Conservation (phyloP, 2,113 vertebrate genomes). For the Petroica traversi region DNA sequence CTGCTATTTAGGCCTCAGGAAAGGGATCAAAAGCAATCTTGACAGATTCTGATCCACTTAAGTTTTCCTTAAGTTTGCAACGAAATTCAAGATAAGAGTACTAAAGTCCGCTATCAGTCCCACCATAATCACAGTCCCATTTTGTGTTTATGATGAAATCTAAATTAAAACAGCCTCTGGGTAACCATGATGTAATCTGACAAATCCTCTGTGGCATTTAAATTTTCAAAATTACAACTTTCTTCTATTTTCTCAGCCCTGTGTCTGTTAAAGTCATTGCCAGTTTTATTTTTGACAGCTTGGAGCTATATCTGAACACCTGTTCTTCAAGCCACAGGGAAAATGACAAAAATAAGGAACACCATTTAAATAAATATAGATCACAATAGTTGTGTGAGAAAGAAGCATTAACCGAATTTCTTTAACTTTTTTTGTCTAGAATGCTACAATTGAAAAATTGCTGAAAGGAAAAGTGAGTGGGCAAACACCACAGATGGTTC, state of each 20-base stretch:
- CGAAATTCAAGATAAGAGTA: background rate
- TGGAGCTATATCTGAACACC: background rate
- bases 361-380: conserved; percentile 20
- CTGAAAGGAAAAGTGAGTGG: background rate
- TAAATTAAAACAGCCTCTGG: background rate
- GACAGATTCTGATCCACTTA: background rate
- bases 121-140: background rate
- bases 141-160: background rate
- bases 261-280: background rate
- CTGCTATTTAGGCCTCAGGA: background rate
- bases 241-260: background rate
- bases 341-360: background rate
- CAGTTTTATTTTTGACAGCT: conserved; percentile 31
- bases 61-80: background rate
- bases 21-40: background rate
- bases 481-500: conserved; percentile 1
- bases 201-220: background rate
- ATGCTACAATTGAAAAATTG: background rate
- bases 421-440: background rate
- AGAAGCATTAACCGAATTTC: background rate
- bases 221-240: conserved; percentile 3
- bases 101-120: background rate
- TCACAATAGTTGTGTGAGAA: background rate
- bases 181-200: background rate
- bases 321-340: background rate